phyloP scores from a whole-genome alignment of 2,797 vertebrate species.

The Poeciliopsis presidionis region DNA sequence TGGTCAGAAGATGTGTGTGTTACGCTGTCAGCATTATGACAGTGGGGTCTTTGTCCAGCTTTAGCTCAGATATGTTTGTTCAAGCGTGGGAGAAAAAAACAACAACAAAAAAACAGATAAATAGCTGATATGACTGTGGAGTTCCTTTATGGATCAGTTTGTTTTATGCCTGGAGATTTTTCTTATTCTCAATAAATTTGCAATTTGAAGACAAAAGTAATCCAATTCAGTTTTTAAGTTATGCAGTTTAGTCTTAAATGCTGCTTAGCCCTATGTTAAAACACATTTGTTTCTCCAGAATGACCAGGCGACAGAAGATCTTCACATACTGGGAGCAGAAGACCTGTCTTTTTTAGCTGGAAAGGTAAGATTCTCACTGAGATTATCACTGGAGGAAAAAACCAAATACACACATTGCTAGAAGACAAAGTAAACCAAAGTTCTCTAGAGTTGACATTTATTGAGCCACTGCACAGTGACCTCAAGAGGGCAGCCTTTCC shows the following conservation, averaged over 20 bases:
- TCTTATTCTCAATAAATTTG: background rate
- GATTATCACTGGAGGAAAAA: background rate
- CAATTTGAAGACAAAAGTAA: background rate
- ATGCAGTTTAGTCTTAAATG: too few species aligned
- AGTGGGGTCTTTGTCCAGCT: conserved; percentile 35
- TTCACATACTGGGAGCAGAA: conserved; percentile 88
- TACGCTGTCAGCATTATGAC: conserved; percentile 14
- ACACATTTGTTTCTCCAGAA: conserved; percentile 78
- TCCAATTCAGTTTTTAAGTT: background rate
- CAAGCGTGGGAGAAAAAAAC: background rate
- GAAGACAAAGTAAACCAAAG: background rate
- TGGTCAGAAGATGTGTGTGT: conserved; percentile 25
- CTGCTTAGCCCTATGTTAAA: background rate
- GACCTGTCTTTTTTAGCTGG: conserved; percentile 89
- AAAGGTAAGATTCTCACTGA: conserved; percentile 80
- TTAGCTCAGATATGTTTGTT: conserved; percentile 16
- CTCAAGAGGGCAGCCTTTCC: conserved; percentile 71
- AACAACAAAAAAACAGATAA: background rate
- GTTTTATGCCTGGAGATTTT: background rate
- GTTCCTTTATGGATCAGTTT: background rate
- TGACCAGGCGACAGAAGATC: conserved; percentile 87
- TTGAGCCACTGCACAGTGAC: conserved; percentile 19
- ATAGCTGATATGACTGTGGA: background rate
- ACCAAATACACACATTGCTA: background rate
- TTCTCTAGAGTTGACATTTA: background rate